Percentiles rank a stretch among this genome's conserved stretches.
Conservation (phyloP, 2,797 vertebrate genomes). For the Pogonophryne albipinna region DNA sequence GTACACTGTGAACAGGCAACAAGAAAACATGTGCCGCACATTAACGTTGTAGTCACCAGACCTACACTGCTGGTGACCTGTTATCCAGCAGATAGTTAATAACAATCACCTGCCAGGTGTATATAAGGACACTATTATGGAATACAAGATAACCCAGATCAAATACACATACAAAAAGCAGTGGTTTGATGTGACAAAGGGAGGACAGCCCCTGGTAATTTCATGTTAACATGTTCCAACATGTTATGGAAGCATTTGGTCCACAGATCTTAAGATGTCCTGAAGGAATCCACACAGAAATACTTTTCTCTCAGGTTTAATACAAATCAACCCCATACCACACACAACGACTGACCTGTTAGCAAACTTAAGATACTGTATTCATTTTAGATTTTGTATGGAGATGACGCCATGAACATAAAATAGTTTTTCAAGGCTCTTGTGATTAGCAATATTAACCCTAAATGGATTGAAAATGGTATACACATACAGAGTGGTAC, state of each 20-base stretch:
- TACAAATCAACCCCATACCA: not conserved
- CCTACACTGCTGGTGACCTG: not conserved
- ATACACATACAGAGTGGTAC: too few relatives aligned
- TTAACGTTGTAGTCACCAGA: constrained; percentile 21
- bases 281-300: constrained; percentile 4
- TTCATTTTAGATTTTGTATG: too few relatives aligned
- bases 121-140: constrained; percentile 20
- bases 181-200: constrained; percentile 8
- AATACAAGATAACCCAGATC: constrained; percentile 3
- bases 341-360: not conserved
- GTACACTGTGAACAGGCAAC: constrained; percentile 22
- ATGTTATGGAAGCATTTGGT: constrained; percentile 25
- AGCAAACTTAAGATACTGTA: not conserved
- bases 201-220: not conserved
- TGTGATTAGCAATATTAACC: too few relatives aligned
- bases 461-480: too few relatives aligned
- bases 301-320: not conserved
- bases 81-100: constrained; percentile 19
- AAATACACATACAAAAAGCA: constrained; percentile 1
- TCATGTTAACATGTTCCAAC: constrained; percentile 24
- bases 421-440: too few relatives aligned
- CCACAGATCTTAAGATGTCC: constrained; percentile 6
- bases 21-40: constrained; percentile 42
- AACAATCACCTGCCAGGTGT: constrained; percentile 38
- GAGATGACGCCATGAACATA: too few relatives aligned